Conservation (phyloP, 2,888 invertebrate genomes). For the Lingula anatina region DNA sequence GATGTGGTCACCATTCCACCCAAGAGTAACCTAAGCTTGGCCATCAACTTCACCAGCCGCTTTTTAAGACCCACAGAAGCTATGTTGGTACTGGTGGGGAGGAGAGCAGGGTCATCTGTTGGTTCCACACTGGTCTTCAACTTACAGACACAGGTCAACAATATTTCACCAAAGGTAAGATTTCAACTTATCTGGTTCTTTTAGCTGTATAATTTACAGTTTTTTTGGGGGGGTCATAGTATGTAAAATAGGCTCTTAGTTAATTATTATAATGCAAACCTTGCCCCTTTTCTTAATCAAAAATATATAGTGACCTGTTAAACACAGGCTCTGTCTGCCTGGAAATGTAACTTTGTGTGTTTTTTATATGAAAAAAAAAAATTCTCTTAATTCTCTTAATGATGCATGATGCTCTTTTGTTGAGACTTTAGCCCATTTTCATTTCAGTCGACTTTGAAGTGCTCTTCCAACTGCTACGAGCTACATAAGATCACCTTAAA, state of each 20-base stretch:
- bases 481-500: constrained; percentile 34
- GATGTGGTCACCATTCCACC: constrained; percentile 38
- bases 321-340: no score
- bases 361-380: no score
- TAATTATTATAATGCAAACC: no score
- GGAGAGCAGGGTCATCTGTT: constrained; percentile 38
- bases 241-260: no score
- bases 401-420: background rate
- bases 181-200: background rate
- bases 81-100: constrained; percentile 40
- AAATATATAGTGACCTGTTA: no score
- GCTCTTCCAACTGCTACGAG: constrained; percentile 47
- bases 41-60: constrained; percentile 34
- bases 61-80: constrained; percentile 47
- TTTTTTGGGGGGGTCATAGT: no score
- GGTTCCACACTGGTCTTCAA: constrained; percentile 48
- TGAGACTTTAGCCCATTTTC: background rate
- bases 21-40: constrained; percentile 30
- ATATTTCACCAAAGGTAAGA: constrained; percentile 44
- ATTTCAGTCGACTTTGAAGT: constrained; percentile 34
- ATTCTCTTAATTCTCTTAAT: no score
- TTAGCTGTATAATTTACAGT: background rate
- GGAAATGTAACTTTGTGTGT: no score
- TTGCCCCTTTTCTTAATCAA: background rate
- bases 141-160: constrained; percentile 39